A percentile compares a stretch with the other conserved stretches of the same genome.
Conservation (phyloP, 1,140 invertebrate genomes). For the Drosophila kurseongensis region DNA sequence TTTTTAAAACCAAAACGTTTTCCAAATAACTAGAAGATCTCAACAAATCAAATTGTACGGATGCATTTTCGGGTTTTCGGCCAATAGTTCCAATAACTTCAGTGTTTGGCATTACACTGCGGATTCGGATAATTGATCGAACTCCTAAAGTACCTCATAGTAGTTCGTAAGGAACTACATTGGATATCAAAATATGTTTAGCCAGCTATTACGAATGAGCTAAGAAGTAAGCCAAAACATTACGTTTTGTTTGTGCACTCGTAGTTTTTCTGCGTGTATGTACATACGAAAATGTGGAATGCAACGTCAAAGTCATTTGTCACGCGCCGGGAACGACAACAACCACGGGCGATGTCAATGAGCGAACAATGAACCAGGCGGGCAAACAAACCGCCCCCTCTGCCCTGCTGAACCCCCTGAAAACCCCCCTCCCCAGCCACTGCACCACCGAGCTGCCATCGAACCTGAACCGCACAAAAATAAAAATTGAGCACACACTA, state of each 20-base stretch:
- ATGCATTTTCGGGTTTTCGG: too few species aligned
- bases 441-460: slow-evolving; percentile 26
- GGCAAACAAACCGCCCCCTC: slow-evolving; percentile 53
- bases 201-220: too few species aligned
- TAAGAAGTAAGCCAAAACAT: too few species aligned
- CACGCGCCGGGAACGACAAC: slow-evolving; percentile 68
- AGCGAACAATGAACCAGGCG: slow-evolving; percentile 77
- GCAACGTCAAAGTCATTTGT: slow-evolving; percentile 82
- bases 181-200: too few species aligned
- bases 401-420: not conserved
- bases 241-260: not conserved
- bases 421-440: slow-evolving; percentile 14
- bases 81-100: too few species aligned
- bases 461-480: slow-evolving; percentile 56
- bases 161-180: too few species aligned
- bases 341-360: slow-evolving; percentile 64
- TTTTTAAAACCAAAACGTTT: too few species aligned
- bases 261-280: slow-evolving; percentile 4
- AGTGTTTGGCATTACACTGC: too few species aligned
- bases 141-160: too few species aligned
- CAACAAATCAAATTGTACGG: too few species aligned
- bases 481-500: slow-evolving; percentile 80
- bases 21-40: too few species aligned
- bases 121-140: too few species aligned
- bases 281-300: slow-evolving; percentile 69